Conservation (phyloP, 2,113 vertebrate genomes). For the Rhinogobius similis region DNA sequence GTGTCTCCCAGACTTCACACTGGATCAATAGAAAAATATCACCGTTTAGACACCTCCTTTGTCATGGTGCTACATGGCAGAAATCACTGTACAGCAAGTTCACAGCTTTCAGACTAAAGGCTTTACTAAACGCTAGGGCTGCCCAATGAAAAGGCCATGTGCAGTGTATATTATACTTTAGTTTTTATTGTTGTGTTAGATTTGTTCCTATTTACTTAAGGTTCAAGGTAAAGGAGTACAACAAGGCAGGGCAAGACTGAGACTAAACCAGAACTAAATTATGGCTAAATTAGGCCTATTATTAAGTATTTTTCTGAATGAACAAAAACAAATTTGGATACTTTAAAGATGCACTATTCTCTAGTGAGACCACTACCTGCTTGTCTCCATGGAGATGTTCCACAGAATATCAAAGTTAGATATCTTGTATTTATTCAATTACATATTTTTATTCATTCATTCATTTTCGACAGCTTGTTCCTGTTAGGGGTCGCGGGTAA, state of each 20-base stretch:
- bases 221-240: not conserved
- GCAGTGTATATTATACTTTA: no score
- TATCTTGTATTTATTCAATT: no score
- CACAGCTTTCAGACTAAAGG: not conserved
- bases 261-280: not conserved
- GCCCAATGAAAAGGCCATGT: not conserved
- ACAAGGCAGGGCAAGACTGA: not conserved
- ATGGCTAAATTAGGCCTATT: not conserved
- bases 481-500: no score
- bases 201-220: not conserved
- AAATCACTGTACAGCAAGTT: not conserved
- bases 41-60: slow-evolving; percentile 45
- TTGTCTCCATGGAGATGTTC: no score
- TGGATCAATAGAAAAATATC: slow-evolving; percentile 74
- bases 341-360: not conserved
- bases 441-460: no score
- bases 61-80: slow-evolving; percentile 17
- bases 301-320: not conserved
- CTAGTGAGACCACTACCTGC: no score
- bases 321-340: not conserved
- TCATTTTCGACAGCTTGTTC: no score
- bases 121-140: not conserved
- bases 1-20: slow-evolving; percentile 76
- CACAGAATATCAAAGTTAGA: no score
- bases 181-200: not conserved